Evolutionary conservation across 2,888 invertebrate genomes (phyloP), one percentile per base, ranked within the genome.

Genomic region (Clostera curtula): DNA sequence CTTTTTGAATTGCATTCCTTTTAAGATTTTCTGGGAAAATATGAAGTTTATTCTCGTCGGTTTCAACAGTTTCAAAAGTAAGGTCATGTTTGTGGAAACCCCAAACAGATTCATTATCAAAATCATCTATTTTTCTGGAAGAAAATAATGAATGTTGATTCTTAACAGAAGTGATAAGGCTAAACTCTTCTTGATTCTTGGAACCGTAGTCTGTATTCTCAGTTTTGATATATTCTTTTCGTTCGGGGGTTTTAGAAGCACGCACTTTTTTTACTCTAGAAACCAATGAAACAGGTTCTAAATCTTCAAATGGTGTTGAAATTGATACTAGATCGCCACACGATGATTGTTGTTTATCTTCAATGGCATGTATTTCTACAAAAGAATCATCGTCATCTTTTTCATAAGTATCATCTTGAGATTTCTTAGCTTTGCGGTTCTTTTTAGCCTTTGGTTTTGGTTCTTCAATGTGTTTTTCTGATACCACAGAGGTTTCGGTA

Each of bases 281-380:
- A 11, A 58, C 48, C 31, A 55, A 70, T 6, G 69, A 57, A 28
- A 53, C 47, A 8, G 68, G 35, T 34, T 77, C 71, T 24, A 67
- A 46, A 30, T 72, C 66, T 31, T 75, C 70, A 24, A 65, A 72
- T 1, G 73, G 69, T 20, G 70, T 60, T 7, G 82, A 79, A 37
- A 83, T 80, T 4, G 79, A 71, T 3, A 83, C 83, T 38, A 83
- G 39, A 13, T 80, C 77, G 6, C 68, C 72, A 33, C 70, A 71
- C 18, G 61, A 61, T 12, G 48, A 47, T 27, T 67, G 64, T 18
- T 67, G 63, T 28, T 71, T 74, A 25, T 80, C 75, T 39, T 82
- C 79, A 17, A 83, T 82, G 0, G 75, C 70, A 36, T 82, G 83
- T 48, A 83, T 83, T 56, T 83, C 83, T 19, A 83, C 66, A 42